A percentile compares a stretch with the other conserved stretches of the same genome.
Evolutionary conservation across 2,113 vertebrate species (phyloP).

Genomic region (Thunnus maccoyii): DNA sequence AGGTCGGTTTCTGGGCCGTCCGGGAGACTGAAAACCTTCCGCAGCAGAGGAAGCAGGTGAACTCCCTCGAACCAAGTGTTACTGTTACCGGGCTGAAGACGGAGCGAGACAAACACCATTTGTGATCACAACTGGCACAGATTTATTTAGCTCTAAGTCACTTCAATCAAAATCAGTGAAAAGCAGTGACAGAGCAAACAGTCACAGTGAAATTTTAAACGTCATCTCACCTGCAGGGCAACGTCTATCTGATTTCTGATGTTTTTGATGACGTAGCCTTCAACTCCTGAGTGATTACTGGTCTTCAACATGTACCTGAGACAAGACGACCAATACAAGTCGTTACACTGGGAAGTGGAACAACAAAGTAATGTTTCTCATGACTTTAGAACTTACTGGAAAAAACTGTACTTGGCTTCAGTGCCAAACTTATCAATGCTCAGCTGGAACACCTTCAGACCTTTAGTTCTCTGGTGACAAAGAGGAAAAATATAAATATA

Average conservation of each 20-base stretch:
- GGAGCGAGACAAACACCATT: not conserved
- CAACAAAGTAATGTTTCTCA: not conserved
- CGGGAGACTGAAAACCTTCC: conserved; percentile 89
- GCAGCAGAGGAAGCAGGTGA: conserved; percentile 90
- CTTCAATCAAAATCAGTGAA: not conserved
- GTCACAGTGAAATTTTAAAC: no score
- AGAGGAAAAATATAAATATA: conserved; percentile 26
- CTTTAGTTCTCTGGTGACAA: conserved; percentile 91
- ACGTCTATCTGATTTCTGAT: conserved; percentile 93
- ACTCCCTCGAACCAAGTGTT: conserved; percentile 91
- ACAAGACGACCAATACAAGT: not conserved
- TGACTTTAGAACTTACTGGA: conserved; percentile 85
- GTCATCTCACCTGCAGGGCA: conserved; percentile 77
- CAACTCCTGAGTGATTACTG: conserved; percentile 93
- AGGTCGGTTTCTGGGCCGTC: conserved; percentile 96
- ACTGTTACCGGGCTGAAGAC: conserved; percentile 78
- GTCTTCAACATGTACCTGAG: conserved; percentile 88
- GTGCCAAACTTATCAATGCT: conserved; percentile 92
- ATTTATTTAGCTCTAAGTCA: not conserved
- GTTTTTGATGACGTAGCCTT: conserved; percentile 96
- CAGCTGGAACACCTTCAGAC: conserved; percentile 91
- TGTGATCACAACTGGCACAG: no score
- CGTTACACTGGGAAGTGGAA: not conserved
- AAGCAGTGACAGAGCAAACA: not conserved
- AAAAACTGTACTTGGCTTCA: conserved; percentile 94